Conservation (phyloP, 2,113 vertebrate genomes). For the Syngnathoides biaculeatus region DNA sequence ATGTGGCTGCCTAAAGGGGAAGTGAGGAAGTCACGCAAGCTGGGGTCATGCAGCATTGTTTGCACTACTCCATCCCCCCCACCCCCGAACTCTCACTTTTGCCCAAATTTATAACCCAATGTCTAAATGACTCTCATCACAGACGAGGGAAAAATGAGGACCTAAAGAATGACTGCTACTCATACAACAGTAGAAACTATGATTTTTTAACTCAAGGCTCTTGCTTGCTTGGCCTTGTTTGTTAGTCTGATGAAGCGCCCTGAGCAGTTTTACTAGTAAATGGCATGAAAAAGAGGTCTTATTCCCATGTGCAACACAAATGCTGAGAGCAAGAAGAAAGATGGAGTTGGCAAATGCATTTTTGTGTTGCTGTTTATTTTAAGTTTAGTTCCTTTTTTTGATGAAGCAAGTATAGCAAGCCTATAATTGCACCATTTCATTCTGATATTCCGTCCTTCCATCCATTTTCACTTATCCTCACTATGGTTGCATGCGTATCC, state of each 20-base stretch:
- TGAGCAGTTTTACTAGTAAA: constrained; percentile 13
- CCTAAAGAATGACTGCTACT: neutral
- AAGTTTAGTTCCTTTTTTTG: neutral
- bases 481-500: too few species aligned
- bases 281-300: neutral
- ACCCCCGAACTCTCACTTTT: neutral
- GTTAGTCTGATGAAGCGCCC: constrained; percentile 5
- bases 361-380: neutral
- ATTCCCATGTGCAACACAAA: constrained; percentile 30
- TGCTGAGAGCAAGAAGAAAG: constrained; percentile 14
- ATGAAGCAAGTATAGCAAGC: neutral
- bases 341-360: constrained; percentile 10
- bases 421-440: neutral
- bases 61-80: constrained; percentile 12
- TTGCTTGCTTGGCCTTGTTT: constrained; percentile 5
- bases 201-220: constrained; percentile 12
- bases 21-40: constrained; percentile 34
- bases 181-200: neutral
- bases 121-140: constrained; percentile 12
- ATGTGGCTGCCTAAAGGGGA: constrained; percentile 28
- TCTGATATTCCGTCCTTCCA: too few species aligned
- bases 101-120: constrained; percentile 12
- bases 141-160: constrained; percentile 12
- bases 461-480: too few species aligned
- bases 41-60: constrained; percentile 25